Percentiles rank a stretch among this genome's conserved stretches.
phyloP scores from a whole-genome alignment of 1,140 invertebrate species.

The Pinna nobilis region DNA sequence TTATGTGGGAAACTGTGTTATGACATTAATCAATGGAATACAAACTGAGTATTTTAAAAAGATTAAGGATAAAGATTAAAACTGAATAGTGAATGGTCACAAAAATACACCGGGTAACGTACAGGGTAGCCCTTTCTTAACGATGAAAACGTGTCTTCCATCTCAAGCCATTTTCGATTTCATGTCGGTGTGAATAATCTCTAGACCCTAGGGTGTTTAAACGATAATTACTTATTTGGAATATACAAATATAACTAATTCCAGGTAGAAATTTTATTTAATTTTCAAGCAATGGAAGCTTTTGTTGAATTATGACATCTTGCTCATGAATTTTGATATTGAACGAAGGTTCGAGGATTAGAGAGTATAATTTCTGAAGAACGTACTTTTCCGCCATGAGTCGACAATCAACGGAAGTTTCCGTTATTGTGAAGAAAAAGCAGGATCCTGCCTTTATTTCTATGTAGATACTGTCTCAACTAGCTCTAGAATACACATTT shows the following conservation, averaged over 20 bases:
- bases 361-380: constrained; percentile 7
- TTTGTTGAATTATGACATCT: not conserved
- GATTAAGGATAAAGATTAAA: no score
- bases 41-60: no score
- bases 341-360: not conserved
- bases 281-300: not conserved
- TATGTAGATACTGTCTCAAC: not conserved
- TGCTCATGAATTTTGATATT: not conserved
- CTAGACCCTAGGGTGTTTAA: not conserved
- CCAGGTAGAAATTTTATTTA: not conserved
- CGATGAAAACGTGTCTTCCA: constrained; percentile 49
- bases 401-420: constrained; percentile 68
- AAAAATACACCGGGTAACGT: constrained; percentile 1
- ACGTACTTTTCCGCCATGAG: constrained; percentile 62
- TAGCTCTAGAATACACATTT: not conserved
- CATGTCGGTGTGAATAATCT: constrained; percentile 21
- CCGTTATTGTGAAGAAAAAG: constrained; percentile 47
- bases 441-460: not conserved
- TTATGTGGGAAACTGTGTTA: not conserved
- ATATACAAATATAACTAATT: not conserved
- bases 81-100: no score
- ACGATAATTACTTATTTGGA: not conserved
- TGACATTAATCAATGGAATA: no score
- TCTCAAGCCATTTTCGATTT: constrained; percentile 60
- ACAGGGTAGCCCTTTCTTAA: constrained; percentile 43